Evolutionary conservation across 2,888 invertebrate species (phyloP).

Genomic region (Ophion obscuratus): DNA sequence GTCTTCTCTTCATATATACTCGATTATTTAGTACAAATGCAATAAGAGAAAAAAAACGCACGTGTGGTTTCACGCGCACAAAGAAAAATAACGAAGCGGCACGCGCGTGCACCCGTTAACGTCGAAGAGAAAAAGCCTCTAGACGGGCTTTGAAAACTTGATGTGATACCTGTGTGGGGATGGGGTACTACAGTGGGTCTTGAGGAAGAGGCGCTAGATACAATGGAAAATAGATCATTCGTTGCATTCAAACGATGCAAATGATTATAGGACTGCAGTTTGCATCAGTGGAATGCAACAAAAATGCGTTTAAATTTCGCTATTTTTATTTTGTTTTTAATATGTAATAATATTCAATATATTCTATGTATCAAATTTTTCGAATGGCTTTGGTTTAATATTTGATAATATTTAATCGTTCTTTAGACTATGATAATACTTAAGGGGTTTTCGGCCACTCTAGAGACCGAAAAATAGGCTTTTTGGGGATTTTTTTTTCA

Average conservation of each 20-base stretch:
- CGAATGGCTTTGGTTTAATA: not conserved
- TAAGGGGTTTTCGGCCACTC: no score
- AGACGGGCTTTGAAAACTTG: not conserved
- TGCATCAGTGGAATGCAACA: no score
- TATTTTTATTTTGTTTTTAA: not conserved
- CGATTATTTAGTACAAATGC: not conserved
- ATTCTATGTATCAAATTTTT: not conserved
- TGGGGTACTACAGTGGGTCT: not conserved
- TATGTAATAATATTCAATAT: not conserved
- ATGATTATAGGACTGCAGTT: no score
- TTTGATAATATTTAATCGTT: not conserved
- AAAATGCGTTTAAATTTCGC: no score
- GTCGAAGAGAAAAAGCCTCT: not conserved
- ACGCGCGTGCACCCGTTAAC: not conserved
- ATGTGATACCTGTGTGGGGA: not conserved
- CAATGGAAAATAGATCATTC: not conserved
- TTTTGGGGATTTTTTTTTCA: no score
- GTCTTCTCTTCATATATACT: conserved; percentile 9
- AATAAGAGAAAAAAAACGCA: conserved; percentile 7
- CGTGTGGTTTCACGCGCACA: conserved; percentile 28
- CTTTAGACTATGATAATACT: not conserved
- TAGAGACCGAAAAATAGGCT: no score
- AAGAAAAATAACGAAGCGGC: conserved; percentile 4
- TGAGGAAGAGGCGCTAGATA: not conserved
- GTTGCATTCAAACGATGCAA: no score